phyloP scores from a whole-genome alignment of 2,113 vertebrate species.

The Bagarius yarrelli region DNA sequence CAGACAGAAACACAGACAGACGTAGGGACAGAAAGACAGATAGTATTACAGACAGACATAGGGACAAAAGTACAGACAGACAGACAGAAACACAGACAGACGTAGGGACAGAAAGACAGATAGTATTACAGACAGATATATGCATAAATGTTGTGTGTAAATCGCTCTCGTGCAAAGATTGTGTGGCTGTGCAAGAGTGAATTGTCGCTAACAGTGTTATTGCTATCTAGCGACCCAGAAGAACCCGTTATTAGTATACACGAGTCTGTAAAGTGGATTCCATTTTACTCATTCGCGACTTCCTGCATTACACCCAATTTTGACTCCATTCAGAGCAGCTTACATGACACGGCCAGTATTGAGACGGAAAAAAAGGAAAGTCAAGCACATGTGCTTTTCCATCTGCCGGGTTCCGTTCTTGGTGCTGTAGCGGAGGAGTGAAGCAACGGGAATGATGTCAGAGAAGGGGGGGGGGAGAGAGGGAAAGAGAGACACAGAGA shows the following conservation, averaged over 20 bases:
- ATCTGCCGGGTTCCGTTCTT: neutral
- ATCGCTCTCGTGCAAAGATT: neutral
- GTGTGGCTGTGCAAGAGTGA: neutral
- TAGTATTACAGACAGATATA: neutral
- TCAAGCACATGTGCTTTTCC: neutral
- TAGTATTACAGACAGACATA: neutral
- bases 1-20: neutral
- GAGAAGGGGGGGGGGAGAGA: too few species aligned
- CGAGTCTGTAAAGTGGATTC: constrained; percentile 5
- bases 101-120: neutral
- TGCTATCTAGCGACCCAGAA: constrained; percentile 9
- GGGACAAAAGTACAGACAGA: too few species aligned
- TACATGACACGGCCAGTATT: neutral
- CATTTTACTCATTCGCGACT: neutral
- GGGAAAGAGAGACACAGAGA: neutral
- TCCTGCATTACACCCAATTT: neutral
- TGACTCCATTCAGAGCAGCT: constrained; percentile 26
- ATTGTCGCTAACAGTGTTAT: constrained; percentile 24
- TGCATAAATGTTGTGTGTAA: neutral
- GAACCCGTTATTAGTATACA: constrained; percentile 16
- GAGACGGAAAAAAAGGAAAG: constrained; percentile 5
- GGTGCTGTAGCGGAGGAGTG: neutral
- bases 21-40: neutral
- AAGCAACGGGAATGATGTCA: neutral
- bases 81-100: neutral